Conservation (phyloP, 2,888 invertebrate genomes). For the Latrodectus elegans region DNA sequence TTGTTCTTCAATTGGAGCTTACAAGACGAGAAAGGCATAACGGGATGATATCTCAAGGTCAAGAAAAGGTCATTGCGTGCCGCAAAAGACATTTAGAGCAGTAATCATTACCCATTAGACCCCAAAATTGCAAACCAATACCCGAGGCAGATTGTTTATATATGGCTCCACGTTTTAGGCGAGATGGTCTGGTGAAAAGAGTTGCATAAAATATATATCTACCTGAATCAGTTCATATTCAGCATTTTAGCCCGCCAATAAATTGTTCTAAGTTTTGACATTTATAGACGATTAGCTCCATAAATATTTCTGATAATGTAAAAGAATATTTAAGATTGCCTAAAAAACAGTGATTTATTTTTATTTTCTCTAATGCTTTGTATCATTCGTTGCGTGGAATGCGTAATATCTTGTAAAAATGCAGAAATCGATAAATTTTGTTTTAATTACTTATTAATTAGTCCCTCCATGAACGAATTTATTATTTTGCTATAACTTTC, state of each 20-base stretch:
- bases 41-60: conserved; percentile 56
- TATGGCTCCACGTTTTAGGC: conserved; percentile 23
- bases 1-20: conserved; percentile 47
- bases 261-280: not conserved
- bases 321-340: conserved; percentile 40
- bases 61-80: conserved; percentile 56
- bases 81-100: conserved; percentile 38
- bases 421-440: not conserved
- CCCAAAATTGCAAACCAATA: conserved; percentile 34
- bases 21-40: conserved; percentile 32
- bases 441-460: not conserved
- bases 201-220: not conserved
- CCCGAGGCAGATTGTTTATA: conserved; percentile 37
- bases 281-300: not conserved
- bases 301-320: not conserved
- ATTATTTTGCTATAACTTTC: not conserved
- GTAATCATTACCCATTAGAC: conserved; percentile 57
- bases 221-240: not conserved
- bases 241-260: not conserved
- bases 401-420: not conserved
- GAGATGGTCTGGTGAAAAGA: conserved; percentile 19
- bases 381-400: not conserved
- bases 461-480: not conserved
- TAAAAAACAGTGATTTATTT: conserved; percentile 23
- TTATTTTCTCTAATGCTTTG: not conserved